These are phyloP conservation scores for Promerops cafer DNA, from an alignment of 2,113 vertebrate genomes.

Conservation along the genomic window DNA sequence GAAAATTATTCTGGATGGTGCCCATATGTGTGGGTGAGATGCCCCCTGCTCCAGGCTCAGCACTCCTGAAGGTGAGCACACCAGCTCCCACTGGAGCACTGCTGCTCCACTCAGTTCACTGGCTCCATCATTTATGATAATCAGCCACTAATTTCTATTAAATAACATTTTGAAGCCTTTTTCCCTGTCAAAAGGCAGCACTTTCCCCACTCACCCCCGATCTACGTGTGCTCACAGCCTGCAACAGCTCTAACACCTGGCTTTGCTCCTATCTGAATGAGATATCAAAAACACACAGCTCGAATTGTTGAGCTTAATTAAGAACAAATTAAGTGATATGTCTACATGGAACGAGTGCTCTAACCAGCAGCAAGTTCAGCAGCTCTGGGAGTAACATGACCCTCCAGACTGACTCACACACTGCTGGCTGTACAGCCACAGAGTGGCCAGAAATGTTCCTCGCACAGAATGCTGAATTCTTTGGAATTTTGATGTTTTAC, in stretches of 20 bases:
- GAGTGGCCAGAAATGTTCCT: background rate
- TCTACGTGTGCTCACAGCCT: background rate
- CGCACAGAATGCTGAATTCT: background rate
- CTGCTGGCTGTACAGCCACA: background rate
- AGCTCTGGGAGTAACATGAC: background rate
- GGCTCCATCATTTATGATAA: rapidly evolving
- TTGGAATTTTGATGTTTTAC: constrained; percentile 11
- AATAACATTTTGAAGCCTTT: background rate
- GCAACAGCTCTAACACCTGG: background rate
- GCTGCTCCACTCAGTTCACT: background rate
- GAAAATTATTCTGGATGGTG: background rate
- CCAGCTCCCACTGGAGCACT: background rate
- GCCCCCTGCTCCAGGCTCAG: background rate
- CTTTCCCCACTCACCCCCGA: background rate
- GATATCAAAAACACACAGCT: background rate
- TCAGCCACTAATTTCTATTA: background rate
- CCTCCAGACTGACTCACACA: background rate
- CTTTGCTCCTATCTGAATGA: background rate
- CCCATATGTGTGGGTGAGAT: rapidly evolving
- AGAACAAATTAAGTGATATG: background rate
- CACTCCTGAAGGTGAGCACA: background rate
- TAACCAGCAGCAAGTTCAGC: background rate
- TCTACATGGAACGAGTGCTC: background rate
- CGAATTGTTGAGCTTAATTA: background rate
- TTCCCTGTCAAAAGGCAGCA: background rate